Percentiles rank a stretch among this genome's conserved stretches.
Conservation (phyloP, 2,113 vertebrate species). For the Oophaga pumilio region DNA sequence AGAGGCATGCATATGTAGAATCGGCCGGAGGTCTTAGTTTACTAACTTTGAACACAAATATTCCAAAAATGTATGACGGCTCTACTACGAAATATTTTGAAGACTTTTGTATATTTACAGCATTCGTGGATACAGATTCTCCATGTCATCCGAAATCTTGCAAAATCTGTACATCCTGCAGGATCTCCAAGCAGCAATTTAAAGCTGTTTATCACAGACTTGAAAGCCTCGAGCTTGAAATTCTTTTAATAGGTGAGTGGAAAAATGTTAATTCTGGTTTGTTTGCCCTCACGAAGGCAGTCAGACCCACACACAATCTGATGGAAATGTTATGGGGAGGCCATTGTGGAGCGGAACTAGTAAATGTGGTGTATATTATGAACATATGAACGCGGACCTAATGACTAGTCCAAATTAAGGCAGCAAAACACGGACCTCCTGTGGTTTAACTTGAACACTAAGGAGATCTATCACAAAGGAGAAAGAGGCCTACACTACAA, state of each 20-base stretch:
- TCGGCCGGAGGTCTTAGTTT: background rate
- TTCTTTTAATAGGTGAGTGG: conserved; percentile 22
- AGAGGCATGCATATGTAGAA: background rate
- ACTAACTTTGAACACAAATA: background rate
- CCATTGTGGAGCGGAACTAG: background rate
- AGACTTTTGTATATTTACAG: conserved; percentile 55
- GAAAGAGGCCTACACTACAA: no score
- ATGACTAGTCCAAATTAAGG: background rate
- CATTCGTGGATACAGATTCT: conserved; percentile 29
- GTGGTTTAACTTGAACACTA: no score
- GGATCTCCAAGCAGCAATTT: background rate
- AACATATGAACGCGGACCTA: no score
- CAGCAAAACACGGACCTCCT: no score
- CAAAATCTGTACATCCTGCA: conserved; percentile 29
- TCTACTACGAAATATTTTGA: conserved; percentile 21
- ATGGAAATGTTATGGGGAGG: no score
- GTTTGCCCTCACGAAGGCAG: background rate
- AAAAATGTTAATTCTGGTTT: conserved; percentile 15
- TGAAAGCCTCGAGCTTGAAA: background rate
- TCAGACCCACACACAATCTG: background rate
- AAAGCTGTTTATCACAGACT: conserved; percentile 20
- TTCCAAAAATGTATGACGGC: conserved; percentile 57
- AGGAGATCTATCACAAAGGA: no score
- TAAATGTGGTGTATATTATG: no score
- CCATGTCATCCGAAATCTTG: conserved; percentile 43